phyloP scores from a whole-genome alignment of 2,888 invertebrate species.

The Vandiemenella viatica region DNA sequence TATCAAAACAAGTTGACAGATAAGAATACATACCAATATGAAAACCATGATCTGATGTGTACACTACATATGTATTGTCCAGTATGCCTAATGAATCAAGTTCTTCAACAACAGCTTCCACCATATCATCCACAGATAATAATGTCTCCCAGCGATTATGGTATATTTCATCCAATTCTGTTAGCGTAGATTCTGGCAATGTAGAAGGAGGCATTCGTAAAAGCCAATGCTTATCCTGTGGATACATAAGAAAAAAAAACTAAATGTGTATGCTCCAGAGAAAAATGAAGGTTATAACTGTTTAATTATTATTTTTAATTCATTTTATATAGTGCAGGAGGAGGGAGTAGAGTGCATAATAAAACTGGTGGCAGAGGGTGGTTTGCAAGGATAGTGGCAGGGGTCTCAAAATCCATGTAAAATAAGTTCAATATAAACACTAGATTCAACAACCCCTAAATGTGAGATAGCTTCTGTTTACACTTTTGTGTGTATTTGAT shows the following conservation, averaged over 20 bases:
- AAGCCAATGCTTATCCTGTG: conserved; percentile 74
- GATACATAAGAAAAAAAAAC: conserved; percentile 11
- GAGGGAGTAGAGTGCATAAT: too few species aligned
- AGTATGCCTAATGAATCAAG: conserved; percentile 39
- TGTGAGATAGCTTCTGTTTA: too few species aligned
- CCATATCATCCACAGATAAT: conserved; percentile 75
- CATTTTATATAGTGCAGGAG: too few species aligned
- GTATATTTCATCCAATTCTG: conserved; percentile 52
- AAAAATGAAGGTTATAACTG: too few species aligned
- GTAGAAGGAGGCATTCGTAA: conserved; percentile 50
- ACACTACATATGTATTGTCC: conserved; percentile 65
- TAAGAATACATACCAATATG: conserved; percentile 49
- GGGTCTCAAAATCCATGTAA: too few species aligned
- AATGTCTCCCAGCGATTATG: conserved; percentile 63
- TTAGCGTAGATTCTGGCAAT: conserved; percentile 41
- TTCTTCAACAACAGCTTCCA: conserved; percentile 42
- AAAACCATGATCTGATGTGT: conserved; percentile 82
- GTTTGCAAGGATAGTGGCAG: too few species aligned
- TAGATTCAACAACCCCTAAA: too few species aligned
- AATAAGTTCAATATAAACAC: too few species aligned
- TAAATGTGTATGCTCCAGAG: too few species aligned
- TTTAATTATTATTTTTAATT: too few species aligned
- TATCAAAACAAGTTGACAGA: background rate
- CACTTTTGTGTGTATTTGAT: too few species aligned
- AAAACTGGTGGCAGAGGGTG: too few species aligned